Percentiles rank a stretch among this genome's conserved stretches.
phyloP scores from a whole-genome alignment of 2,797 vertebrate genomes.

The Coluber constrictor region DNA sequence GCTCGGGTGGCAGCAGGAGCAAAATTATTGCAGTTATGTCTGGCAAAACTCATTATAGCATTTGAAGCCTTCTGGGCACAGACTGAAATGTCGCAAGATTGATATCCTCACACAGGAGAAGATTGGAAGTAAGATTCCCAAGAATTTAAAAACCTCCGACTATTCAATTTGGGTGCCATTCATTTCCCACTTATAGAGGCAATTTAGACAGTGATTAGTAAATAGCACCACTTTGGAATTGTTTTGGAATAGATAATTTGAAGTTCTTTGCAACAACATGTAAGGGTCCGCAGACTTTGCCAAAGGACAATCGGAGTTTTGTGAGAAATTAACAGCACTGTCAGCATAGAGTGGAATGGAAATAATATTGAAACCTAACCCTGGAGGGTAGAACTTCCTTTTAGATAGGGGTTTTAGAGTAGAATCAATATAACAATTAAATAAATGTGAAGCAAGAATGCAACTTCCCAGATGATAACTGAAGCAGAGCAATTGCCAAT shows the following conservation, averaged over 20 bases:
- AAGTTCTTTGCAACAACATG: neutral
- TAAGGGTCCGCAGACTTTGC: neutral
- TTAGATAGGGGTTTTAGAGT: neutral
- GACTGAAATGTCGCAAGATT: neutral
- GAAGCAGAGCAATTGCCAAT: neutral
- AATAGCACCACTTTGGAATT: neutral
- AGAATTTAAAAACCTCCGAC: neutral
- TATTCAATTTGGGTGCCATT: neutral
- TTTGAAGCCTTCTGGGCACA: neutral
- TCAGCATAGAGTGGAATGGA: neutral
- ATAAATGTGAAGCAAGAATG: neutral
- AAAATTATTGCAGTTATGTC: neutral
- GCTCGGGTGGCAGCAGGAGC: neutral
- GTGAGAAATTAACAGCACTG: neutral
- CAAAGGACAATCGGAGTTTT: neutral
- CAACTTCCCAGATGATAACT: neutral
- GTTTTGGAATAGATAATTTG: neutral
- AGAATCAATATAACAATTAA: neutral
- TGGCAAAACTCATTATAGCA: neutral
- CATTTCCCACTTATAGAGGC: neutral
- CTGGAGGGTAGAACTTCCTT: neutral
- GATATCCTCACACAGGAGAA: neutral
- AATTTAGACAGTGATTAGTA: neutral
- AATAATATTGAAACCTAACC: neutral
- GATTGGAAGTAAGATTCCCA: neutral